These are phyloP conservation scores for Pedionomus torquatus DNA, from an alignment of 2,113 vertebrate genomes.

Conservation along the genomic window DNA sequence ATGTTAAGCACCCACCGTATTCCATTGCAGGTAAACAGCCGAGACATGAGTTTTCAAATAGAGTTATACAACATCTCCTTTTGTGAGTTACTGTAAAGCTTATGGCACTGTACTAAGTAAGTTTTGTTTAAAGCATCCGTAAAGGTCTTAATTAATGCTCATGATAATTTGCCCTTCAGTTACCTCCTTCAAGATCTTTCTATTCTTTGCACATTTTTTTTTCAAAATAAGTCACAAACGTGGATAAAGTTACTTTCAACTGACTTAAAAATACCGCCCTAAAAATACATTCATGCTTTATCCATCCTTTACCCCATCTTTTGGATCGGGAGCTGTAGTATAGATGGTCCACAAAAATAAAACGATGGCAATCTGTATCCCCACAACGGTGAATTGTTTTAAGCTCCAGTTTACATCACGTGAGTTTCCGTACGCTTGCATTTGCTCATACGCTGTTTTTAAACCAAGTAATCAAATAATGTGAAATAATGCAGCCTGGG, in stretches of 20 bases:
- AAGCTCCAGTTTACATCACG: conserved; percentile 16
- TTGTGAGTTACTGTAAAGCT: background rate
- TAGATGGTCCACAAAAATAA: background rate
- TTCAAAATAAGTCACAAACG: background rate
- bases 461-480: conserved; percentile 16
- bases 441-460: conserved; percentile 15
- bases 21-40: background rate
- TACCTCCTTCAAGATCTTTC: background rate
- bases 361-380: background rate
- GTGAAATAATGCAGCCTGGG: conserved; percentile 10
- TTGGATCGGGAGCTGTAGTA: background rate
- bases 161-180: background rate
- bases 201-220: background rate
- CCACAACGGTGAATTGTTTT: background rate
- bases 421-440: background rate
- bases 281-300: background rate
- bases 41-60: background rate
- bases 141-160: background rate
- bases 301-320: background rate
- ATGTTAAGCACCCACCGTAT: background rate
- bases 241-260: background rate
- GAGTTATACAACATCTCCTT: background rate
- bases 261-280: background rate
- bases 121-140: background rate
- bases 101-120: background rate